A percentile compares a stretch with the other conserved stretches of the same genome.
Evolutionary conservation across 2,888 invertebrate genomes (phyloP).

Genomic region (Venustoraphidia nigricollis): DNA sequence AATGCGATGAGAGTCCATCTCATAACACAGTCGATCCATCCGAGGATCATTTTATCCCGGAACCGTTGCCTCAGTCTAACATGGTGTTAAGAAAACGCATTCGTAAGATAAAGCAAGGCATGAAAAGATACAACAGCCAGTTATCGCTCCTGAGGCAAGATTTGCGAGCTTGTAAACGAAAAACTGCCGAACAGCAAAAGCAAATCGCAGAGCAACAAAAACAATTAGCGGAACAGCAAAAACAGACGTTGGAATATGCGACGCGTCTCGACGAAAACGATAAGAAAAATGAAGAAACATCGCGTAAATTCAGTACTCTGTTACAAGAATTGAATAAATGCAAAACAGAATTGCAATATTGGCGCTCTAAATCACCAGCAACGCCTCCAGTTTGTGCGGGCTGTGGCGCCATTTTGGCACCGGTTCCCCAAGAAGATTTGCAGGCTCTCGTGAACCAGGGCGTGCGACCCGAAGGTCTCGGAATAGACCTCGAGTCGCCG

Average conservation of each 20-base stretch:
- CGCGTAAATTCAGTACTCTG: conserved; percentile 75
- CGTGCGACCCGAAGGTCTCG: conserved; percentile 35
- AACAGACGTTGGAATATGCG: conserved; percentile 63
- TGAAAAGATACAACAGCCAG: conserved; percentile 78
- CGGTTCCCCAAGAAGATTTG: conserved; percentile 40
- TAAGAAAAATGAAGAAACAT: conserved; percentile 80
- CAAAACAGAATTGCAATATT: conserved; percentile 81
- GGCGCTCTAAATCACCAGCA: conserved; percentile 78
- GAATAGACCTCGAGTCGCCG: conserved; percentile 16
- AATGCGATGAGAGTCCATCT: conserved; percentile 29
- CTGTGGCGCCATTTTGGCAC: conserved; percentile 47
- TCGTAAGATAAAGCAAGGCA: conserved; percentile 75
- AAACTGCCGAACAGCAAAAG: conserved; percentile 72
- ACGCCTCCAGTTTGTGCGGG: conserved; percentile 53
- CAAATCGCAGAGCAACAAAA: conserved; percentile 66
- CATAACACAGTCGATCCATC: conserved; percentile 32
- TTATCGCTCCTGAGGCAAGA: conserved; percentile 64
- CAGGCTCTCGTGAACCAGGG: conserved; percentile 44
- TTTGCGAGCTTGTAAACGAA: conserved; percentile 62
- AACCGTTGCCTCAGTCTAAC: conserved; percentile 63
- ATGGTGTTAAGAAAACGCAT: conserved; percentile 77
- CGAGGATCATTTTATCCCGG: conserved; percentile 25
- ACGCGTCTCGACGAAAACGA: conserved; percentile 75
- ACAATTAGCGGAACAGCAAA: conserved; percentile 55
- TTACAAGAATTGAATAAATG: conserved; percentile 81